These are phyloP conservation scores for Meteorus cinctellus DNA, from an alignment of 2,888 invertebrate genomes.

Conservation along the genomic window DNA sequence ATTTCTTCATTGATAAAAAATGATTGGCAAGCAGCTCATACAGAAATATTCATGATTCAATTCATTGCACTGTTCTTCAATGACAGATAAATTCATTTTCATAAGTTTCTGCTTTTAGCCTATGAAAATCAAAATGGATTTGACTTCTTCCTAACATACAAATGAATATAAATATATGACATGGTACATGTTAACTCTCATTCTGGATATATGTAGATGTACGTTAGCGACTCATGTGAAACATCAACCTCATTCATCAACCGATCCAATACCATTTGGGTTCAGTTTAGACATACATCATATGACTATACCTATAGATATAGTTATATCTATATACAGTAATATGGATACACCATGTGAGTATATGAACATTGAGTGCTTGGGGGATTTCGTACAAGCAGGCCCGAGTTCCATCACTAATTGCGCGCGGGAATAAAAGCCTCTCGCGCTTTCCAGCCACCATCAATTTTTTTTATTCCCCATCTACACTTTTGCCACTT, in stretches of 20 bases:
- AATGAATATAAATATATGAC: too few relatives aligned
- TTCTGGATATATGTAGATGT: too few relatives aligned
- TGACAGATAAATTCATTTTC: too few relatives aligned
- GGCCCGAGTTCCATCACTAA: slow-evolving; percentile 36
- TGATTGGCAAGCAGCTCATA: too few relatives aligned
- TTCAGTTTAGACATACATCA: background rate
- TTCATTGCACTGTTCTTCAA: too few relatives aligned
- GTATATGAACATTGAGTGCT: slow-evolving; percentile 34
- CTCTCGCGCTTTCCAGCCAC: slow-evolving; percentile 52
- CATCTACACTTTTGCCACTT: slow-evolving; percentile 39
- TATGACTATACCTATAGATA: background rate
- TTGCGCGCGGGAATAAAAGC: slow-evolving; percentile 41
- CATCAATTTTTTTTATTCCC: slow-evolving; percentile 36
- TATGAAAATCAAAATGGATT: too few relatives aligned
- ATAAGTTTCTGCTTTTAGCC: too few relatives aligned
- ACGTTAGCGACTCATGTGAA: slow-evolving; percentile 5
- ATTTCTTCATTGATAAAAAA: too few relatives aligned
- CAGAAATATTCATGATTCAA: too few relatives aligned
- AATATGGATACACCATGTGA: background rate
- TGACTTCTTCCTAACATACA: too few relatives aligned
- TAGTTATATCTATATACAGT: background rate
- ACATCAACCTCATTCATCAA: slow-evolving; percentile 36
- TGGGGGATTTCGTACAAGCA: slow-evolving; percentile 37
- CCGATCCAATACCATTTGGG: slow-evolving; percentile 39
- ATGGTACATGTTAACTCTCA: too few relatives aligned